Conservation (phyloP, 1,140 invertebrate genomes). For the Popillia japonica region DNA sequence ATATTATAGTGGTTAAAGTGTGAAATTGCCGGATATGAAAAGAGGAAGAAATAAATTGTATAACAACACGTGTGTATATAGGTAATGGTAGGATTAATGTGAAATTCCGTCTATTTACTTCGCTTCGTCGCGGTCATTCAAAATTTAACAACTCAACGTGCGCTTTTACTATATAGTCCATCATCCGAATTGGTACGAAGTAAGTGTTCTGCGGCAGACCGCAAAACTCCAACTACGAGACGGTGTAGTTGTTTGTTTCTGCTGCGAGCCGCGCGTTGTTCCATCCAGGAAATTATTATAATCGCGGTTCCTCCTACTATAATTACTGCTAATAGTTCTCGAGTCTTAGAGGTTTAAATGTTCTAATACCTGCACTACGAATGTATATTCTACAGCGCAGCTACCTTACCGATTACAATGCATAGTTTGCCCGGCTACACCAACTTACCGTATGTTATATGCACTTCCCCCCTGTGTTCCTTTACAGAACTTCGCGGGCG, state of each 20-base stretch:
- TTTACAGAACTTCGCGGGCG: too few relatives aligned
- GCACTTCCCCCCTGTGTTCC: too few relatives aligned
- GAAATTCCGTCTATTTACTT: too few relatives aligned
- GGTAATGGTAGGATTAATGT: too few relatives aligned
- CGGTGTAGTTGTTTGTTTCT: neutral
- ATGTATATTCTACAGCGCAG: neutral
- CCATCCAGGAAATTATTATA: constrained; percentile 39
- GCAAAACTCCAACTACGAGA: neutral
- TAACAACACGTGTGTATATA: too few relatives aligned
- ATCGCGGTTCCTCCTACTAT: constrained; percentile 37
- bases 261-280: neutral
- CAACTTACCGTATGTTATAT: too few relatives aligned
- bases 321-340: constrained; percentile 38
- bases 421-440: too few relatives aligned
- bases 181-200: neutral
- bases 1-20: too few relatives aligned
- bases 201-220: constrained; percentile 4
- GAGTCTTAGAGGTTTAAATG: neutral
- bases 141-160: neutral
- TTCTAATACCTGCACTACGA: neutral
- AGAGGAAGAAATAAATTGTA: too few relatives aligned
- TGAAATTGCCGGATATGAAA: too few relatives aligned
- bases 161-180: too few relatives aligned
- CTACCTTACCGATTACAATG: too few relatives aligned
- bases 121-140: neutral